These are phyloP conservation scores for Steatocranus sp. DNA, from an alignment of 2,797 vertebrate species.

Conservation along the genomic window DNA sequence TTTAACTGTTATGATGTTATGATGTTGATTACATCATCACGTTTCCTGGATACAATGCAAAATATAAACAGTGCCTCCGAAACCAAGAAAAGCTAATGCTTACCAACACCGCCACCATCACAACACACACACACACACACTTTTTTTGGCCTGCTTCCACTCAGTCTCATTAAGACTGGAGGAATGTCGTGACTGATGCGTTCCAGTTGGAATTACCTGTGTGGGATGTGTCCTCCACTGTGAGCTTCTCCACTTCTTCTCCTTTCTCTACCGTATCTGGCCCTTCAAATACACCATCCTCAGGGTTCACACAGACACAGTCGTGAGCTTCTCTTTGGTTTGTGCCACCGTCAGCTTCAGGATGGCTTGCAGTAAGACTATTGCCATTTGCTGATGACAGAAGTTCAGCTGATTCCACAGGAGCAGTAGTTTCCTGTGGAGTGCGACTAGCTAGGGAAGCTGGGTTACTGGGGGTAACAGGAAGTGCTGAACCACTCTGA, in stretches of 20 bases:
- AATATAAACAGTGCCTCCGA: constrained; percentile 38
- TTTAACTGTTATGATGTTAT: constrained; percentile 22
- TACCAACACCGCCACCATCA: neutral
- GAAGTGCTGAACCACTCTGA: neutral
- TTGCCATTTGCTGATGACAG: neutral
- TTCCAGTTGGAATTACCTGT: neutral
- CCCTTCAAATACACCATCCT: neutral
- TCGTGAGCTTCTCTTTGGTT: neutral
- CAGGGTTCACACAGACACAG: neutral
- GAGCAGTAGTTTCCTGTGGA: neutral
- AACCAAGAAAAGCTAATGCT: neutral
- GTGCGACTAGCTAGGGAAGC: neutral
- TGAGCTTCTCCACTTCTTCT: neutral
- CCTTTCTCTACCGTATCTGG: neutral
- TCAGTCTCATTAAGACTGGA: neutral
- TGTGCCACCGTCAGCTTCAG: neutral
- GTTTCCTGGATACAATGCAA: constrained; percentile 41
- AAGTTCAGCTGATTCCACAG: neutral
- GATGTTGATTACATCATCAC: constrained; percentile 24
- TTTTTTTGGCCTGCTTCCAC: neutral
- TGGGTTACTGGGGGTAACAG: neutral
- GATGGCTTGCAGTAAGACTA: neutral
- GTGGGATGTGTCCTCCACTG: neutral
- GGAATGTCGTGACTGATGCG: neutral
- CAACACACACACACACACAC: neutral